Base-by-base conservation (phyloP, 2,888 invertebrate genomes). In the Minunthozetes semirufus region DNA sequence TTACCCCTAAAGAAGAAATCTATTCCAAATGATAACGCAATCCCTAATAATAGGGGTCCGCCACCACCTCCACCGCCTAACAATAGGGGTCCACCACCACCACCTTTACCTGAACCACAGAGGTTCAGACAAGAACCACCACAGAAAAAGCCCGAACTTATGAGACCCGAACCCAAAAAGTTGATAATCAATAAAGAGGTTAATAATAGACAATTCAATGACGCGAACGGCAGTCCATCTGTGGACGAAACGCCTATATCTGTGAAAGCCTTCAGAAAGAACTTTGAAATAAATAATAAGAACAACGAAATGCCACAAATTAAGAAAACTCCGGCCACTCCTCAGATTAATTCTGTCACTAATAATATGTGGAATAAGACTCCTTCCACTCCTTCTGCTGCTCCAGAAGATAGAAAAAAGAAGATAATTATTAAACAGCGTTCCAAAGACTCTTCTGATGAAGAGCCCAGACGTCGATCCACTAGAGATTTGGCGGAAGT, bases 1-100 rank as follows among this genome's bases (percentile, higher is more conserved):
- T 48, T 75, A 27, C 75, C 75, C 6, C 29, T 75, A 17, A 75
- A 75, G 61, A 71, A 72, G 56, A 75, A 75, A 56, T n/a, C 74
- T 0, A 27, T 53, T 46, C 22, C 29, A 22, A 73, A 56, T 59
- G 53, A 59, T 63, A 56, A 15, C 13, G 8, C 68, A 0, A 17
- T 42, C 4, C 59, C 59, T 8, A 17, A 50, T 8, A 25, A 27
- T 50, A 27, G n/a, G n/a, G 33, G 17, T 46, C 8, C n/a, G 25
- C 29, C 11, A 13, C 68, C 46, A 9, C 68, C 74, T 15, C 74
- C 74, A 17, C 48, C 29, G n/a, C 74, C 74, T 22, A 42, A 59
- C 4, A 61, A 61, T 29, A 5, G n/a, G 3, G 22, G 9, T 38
- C 61, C 61, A 42, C 63, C 63, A 48, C 46, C 25, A 15, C 48